phyloP scores from a whole-genome alignment of 2,888 invertebrate genomes.

The Ametastegia equiseti region DNA sequence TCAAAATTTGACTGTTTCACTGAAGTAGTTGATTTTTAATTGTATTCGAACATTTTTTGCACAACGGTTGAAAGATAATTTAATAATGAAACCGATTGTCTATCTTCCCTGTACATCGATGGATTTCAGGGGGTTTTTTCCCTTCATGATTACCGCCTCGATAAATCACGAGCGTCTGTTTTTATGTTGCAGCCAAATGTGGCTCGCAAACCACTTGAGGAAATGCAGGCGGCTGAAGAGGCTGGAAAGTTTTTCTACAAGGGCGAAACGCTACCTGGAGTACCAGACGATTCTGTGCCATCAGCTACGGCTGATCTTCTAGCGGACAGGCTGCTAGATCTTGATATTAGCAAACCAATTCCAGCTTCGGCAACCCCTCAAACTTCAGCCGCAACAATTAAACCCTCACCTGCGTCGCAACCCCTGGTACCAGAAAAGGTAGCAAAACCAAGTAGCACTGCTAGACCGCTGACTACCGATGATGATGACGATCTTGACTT shows the following conservation, averaged over 20 bases:
- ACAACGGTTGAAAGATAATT: too few species aligned
- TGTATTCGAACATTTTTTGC: not conserved
- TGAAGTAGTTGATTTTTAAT: too few species aligned
- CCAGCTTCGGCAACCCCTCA: conserved; percentile 18
- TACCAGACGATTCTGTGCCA: conserved; percentile 37
- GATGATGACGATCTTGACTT: conserved; percentile 87
- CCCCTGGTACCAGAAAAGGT: conserved; percentile 57
- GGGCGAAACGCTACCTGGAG: conserved; percentile 50
- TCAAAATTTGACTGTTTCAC: too few species aligned
- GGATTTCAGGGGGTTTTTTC: too few species aligned
- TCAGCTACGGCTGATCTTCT: conserved; percentile 57
- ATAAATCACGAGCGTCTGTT: not conserved
- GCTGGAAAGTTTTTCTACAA: conserved; percentile 76
- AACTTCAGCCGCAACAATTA: conserved; percentile 42
- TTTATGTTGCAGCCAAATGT: conserved; percentile 78
- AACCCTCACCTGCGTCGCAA: conserved; percentile 45
- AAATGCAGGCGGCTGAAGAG: conserved; percentile 82
- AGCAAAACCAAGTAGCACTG: conserved; percentile 62
- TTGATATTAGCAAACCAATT: conserved; percentile 58
- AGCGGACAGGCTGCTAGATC: conserved; percentile 62
- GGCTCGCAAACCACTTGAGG: conserved; percentile 84
- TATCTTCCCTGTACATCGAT: too few species aligned
- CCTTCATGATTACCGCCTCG: not conserved
- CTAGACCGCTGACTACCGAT: conserved; percentile 73
- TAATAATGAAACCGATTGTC: too few species aligned